phyloP scores from a whole-genome alignment of 2,113 vertebrate genomes.

The Bombycilla garrulus region DNA sequence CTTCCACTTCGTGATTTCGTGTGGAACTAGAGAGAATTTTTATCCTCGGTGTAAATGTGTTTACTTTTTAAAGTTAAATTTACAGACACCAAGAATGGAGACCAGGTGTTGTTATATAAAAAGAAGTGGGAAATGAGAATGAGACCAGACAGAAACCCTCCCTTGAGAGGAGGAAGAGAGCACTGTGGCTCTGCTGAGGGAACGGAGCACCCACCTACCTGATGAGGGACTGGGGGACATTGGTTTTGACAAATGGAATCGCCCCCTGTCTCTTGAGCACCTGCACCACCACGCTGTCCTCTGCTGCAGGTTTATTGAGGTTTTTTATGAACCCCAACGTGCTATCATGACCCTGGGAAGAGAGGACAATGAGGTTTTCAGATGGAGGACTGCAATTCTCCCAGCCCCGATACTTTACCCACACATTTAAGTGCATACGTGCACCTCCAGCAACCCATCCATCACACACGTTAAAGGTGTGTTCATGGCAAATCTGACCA shows the following conservation, averaged over 20 bases:
- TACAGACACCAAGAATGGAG: background rate
- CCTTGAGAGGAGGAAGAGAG: background rate
- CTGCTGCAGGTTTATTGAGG: slow-evolving; percentile 68
- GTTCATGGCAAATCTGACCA: background rate
- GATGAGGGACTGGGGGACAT: slow-evolving; percentile 85
- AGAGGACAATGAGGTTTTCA: background rate
- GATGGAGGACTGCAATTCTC: background rate
- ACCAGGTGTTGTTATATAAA: background rate
- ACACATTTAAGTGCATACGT: accelerated
- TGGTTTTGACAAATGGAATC: slow-evolving; percentile 92
- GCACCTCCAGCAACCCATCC: background rate
- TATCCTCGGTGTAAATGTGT: background rate
- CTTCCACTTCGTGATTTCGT: background rate
- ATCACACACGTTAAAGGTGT: accelerated
- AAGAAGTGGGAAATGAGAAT: background rate
- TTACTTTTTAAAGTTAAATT: background rate
- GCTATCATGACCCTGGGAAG: slow-evolving; percentile 78
- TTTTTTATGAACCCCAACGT: slow-evolving; percentile 77
- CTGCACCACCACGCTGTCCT: slow-evolving; percentile 84
- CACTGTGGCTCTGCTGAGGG: accelerated
- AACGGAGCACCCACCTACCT: slow-evolving; percentile 67
- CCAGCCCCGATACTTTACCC: accelerated
- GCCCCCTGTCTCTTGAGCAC: slow-evolving; percentile 91
- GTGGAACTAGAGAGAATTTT: background rate
- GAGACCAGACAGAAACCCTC: background rate